phyloP scores from a whole-genome alignment of 2,797 vertebrate genomes.

The Galagoides demidoff region DNA sequence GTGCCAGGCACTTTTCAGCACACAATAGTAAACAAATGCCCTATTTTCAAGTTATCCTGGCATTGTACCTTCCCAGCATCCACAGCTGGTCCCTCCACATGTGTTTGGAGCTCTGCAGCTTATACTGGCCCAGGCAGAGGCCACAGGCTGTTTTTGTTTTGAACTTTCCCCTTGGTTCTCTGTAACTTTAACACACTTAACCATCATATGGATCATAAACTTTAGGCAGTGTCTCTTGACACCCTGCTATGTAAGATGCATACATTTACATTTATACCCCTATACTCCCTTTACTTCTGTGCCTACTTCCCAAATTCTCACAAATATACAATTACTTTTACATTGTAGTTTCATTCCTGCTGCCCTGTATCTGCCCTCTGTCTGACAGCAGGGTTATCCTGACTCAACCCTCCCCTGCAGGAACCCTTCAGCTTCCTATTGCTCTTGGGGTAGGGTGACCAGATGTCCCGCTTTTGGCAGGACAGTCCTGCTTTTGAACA shows the following conservation, averaged over 20 bases:
- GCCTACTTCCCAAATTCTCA: background rate
- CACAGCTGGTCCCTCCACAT: background rate
- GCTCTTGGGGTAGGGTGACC: no score
- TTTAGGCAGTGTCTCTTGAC: background rate
- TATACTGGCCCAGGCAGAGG: background rate
- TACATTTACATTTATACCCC: background rate
- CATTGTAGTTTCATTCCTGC: background rate
- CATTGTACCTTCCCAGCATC: background rate
- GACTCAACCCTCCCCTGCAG: background rate
- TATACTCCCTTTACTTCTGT: background rate
- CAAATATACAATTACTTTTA: background rate
- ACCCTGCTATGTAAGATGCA: background rate
- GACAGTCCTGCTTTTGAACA: no score
- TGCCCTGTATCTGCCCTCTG: background rate
- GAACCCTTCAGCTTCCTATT: background rate
- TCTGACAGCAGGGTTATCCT: background rate
- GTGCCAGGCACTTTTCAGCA: background rate
- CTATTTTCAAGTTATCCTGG: constrained; percentile 27
- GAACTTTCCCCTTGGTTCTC: background rate
- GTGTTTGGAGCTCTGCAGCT: fast-evolving
- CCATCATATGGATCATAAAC: background rate
- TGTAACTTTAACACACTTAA: background rate
- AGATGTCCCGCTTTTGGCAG: no score
- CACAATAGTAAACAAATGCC: background rate
- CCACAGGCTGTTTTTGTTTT: background rate